Percentiles rank a stretch among this genome's conserved stretches.
phyloP scores from a whole-genome alignment of 2,888 invertebrate genomes.

The Pyralis farinalis region DNA sequence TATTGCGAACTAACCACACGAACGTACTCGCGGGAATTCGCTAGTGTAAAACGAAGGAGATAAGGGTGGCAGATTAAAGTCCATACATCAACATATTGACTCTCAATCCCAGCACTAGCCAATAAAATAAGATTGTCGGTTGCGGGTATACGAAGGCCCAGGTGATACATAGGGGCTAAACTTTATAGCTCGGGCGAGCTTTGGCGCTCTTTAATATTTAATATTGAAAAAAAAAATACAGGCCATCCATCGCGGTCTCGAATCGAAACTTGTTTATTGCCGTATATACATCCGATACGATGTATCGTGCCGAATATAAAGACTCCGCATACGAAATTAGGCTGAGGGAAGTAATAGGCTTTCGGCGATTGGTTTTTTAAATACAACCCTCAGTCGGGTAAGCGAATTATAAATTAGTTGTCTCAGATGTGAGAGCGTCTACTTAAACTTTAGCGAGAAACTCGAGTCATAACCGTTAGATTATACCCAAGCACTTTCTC shows the following conservation, averaged over 20 bases:
- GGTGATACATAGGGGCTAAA: constrained; percentile 69
- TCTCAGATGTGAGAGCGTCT: constrained; percentile 9
- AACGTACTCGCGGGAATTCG: too few relatives aligned
- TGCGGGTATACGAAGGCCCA: constrained; percentile 51
- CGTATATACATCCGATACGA: constrained; percentile 26
- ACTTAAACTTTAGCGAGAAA: constrained; percentile 9
- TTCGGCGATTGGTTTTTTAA: constrained; percentile 13
- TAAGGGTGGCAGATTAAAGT: too few relatives aligned
- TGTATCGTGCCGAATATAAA: constrained; percentile 27
- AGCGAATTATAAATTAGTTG: constrained; percentile 13
- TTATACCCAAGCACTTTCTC: constrained; percentile 7
- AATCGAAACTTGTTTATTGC: constrained; percentile 54
- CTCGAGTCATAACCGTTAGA: constrained; percentile 8
- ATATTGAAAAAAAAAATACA: constrained; percentile 63
- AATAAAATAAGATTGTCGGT: constrained; percentile 70
- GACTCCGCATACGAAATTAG: constrained; percentile 21
- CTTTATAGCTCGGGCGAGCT: constrained; percentile 69
- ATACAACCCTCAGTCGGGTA: constrained; percentile 7
- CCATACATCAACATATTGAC: constrained; percentile 1
- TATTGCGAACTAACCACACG: too few relatives aligned
- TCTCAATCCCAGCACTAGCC: constrained; percentile 39
- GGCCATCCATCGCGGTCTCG: constrained; percentile 52
- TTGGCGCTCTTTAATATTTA: constrained; percentile 72
- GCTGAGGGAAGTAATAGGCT: constrained; percentile 11
- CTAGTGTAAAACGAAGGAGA: too few relatives aligned